Base-by-base conservation (phyloP, 2,888 invertebrate genomes). In the Erynnis tages region DNA sequence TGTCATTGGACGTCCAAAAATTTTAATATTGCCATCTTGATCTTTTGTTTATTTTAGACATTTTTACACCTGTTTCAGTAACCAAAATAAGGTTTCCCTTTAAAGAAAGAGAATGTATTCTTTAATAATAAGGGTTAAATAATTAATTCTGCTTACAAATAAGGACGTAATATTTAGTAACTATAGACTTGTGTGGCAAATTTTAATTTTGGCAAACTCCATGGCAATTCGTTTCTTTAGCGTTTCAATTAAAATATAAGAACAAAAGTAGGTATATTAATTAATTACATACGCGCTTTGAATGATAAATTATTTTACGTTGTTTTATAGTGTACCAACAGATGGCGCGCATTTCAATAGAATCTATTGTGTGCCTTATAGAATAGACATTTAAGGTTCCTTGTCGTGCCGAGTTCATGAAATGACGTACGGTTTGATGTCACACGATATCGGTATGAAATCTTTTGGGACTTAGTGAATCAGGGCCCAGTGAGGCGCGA, bases 141-240 rank as follows among this genome's bases (percentile, higher is more conserved):
- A 8, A 8, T 10, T 30, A 4, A 25, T 32, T 32, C 4, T 25
- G 48, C 48, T 40, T 48, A 48, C n/a, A 48, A 48, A 48, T 48
- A 48, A 48, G 48, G 48, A 48, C 48, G 48, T 30, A 40, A 48
- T 32, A 16, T 7, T 11, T 48, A 48, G 48, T 48, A 48, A 48
- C 48, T 48, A 16, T 48, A 40, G 48, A 40, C 16, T 40, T 29
- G 32, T 40, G 40, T 48, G 30, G 38, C 16, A 16, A 19, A 34
- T 35, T 37, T 16, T 4, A 7, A 16, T 29, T 47, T 48, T 40
- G 48, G 40, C 48, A 48, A 48, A 25, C n/a, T 40, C 40, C 32
- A 38, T 48, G 48, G 40, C 40, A 48, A 40, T 21, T 11, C 37
- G 47, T 47, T 37, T 30, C 48, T 6, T 29, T 8, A 19, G 27